These are phyloP conservation scores for Progne subis DNA, from an alignment of 2,113 vertebrate genomes.

Conservation along the genomic window DNA sequence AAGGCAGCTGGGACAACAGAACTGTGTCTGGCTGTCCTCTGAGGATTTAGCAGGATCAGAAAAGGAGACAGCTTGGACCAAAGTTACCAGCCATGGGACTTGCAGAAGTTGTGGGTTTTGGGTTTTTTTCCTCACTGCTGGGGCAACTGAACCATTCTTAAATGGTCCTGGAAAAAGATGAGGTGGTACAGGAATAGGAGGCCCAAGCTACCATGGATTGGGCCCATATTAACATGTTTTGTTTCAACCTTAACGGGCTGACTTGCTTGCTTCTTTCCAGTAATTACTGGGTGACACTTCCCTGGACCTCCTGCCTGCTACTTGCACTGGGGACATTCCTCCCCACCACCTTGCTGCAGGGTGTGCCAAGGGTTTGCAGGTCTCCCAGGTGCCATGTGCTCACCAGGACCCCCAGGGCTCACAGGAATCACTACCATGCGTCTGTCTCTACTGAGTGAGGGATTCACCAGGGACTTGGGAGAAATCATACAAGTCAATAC, in stretches of 20 bases:
- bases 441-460: background rate
- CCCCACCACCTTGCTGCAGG: background rate
- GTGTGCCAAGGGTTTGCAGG: background rate
- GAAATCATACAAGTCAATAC: background rate
- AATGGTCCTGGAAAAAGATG: background rate
- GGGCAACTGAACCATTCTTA: background rate
- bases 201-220: background rate
- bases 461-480: background rate
- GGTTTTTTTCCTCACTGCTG: background rate
- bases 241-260: background rate
- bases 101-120: background rate
- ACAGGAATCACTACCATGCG: background rate
- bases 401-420: background rate
- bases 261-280: background rate
- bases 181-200: background rate
- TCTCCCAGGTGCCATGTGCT: background rate
- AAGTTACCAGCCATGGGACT: background rate
- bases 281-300: background rate
- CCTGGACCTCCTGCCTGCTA: background rate
- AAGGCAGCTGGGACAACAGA: slow-evolving; percentile 14
- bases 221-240: background rate
- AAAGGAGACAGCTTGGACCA: background rate
- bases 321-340: background rate
- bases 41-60: slow-evolving; percentile 53
- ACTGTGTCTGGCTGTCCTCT: background rate